Conservation (phyloP, 2,797 vertebrate species). For the Gorsachius magnificus region DNA sequence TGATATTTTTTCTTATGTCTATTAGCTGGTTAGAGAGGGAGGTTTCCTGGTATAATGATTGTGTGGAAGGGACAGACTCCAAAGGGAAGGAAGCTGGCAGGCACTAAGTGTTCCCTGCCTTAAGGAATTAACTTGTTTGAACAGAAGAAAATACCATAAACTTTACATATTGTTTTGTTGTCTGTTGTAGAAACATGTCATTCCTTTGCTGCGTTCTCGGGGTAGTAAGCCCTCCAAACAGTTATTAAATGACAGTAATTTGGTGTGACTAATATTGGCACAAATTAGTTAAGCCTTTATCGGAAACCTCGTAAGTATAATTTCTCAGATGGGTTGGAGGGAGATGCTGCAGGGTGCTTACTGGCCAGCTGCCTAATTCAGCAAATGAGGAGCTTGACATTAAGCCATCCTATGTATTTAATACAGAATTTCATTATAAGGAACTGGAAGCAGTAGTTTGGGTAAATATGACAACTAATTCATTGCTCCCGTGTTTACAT, state of each 20-base stretch:
- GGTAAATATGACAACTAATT: not conserved
- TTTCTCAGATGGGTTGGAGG: not conserved
- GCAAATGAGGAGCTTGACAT: not conserved
- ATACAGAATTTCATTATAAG: not conserved
- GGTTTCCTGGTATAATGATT: not conserved
- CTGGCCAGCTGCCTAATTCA: not conserved
- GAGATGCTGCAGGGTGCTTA: not conserved
- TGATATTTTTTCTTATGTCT: not conserved
- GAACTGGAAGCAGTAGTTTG: not conserved
- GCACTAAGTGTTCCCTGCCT: slow-evolving; percentile 14
- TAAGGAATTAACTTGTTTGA: slow-evolving; percentile 41
- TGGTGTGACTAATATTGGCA: not conserved
- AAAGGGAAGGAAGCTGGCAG: not conserved
- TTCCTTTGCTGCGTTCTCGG: not conserved
- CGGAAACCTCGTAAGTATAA: not conserved
- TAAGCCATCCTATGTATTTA: not conserved
- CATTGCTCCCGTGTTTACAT: not conserved
- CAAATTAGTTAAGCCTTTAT: not conserved
- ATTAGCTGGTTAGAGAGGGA: not conserved
- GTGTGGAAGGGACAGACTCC: not conserved
- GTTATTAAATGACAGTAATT: not conserved
- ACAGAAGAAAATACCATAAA: not conserved
- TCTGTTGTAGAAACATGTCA: not conserved
- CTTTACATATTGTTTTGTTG: slow-evolving; percentile 1
- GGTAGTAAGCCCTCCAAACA: not conserved